phyloP scores from a whole-genome alignment of 30 jellyfish, hydroid and myxozoan species.

The Pseudorhiza aurosa region DNA sequence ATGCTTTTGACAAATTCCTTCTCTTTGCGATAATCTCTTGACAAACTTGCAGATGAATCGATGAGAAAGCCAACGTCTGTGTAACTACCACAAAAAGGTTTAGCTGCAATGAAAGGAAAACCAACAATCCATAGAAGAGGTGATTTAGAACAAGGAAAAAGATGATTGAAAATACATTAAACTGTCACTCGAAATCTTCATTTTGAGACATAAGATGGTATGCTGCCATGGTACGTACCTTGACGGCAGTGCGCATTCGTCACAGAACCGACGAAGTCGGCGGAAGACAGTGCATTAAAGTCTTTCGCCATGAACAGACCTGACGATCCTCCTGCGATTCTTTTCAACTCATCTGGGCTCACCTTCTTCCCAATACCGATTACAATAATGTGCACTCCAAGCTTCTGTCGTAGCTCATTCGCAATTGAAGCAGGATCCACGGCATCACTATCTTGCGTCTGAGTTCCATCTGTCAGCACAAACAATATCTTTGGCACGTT shows the following conservation, averaged over 20 bases:
- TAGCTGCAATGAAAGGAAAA: no score
- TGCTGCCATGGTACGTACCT: no score
- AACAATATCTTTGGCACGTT: slow-evolving; percentile 30
- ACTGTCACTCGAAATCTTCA: no score
- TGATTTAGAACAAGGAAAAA: no score
- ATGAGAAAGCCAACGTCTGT: slow-evolving; percentile 66
- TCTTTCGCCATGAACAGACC: slow-evolving; percentile 43
- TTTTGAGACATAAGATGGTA: no score
- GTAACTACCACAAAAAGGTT: slow-evolving; percentile 23
- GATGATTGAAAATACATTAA: no score
- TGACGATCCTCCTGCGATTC: slow-evolving; percentile 1
- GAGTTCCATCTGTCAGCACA: slow-evolving; percentile 70
- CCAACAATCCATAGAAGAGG: no score
- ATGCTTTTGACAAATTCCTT: slow-evolving; percentile 58
- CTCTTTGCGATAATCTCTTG: slow-evolving; percentile 51
- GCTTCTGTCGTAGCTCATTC: slow-evolving; percentile 33
- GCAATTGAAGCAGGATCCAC: slow-evolving; percentile 33
- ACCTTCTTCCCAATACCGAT: slow-evolving; percentile 57
- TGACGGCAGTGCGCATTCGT: slow-evolving; percentile 17
- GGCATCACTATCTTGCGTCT: slow-evolving; percentile 51
- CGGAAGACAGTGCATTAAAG: slow-evolving; percentile 45
- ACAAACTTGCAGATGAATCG: slow-evolving; percentile 69
- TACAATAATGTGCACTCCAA: slow-evolving; percentile 51
- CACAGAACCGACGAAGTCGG: slow-evolving; percentile 22
- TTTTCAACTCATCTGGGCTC: slow-evolving; percentile 11